Evolutionary conservation across 2,113 vertebrate species (phyloP).

Genomic region (Lucifuga dentata): DNA sequence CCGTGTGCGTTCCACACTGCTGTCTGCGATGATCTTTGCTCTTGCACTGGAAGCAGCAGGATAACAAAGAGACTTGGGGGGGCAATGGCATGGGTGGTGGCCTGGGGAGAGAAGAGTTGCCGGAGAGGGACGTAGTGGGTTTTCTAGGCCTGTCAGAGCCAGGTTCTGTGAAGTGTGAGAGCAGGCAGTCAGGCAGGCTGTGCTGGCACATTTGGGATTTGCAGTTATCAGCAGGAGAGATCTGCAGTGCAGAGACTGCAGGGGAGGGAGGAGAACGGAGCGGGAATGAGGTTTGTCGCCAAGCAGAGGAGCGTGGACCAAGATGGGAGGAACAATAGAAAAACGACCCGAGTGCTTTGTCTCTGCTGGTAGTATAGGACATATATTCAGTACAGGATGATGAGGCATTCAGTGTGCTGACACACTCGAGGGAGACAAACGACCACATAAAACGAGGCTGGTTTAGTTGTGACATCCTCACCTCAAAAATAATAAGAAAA

Average conservation of each 20-base stretch:
- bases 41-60: not conserved
- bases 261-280: slow-evolving; percentile 45
- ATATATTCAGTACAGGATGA: slow-evolving; percentile 11
- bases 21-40: slow-evolving; percentile 12
- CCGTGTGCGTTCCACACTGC: not conserved
- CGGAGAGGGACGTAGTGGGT: slow-evolving; percentile 5
- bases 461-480: slow-evolving; percentile 28
- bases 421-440: slow-evolving; percentile 31
- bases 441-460: slow-evolving; percentile 17
- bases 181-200: slow-evolving; percentile 50
- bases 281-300: slow-evolving; percentile 32
- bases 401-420: slow-evolving; percentile 10
- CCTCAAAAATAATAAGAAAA: no score
- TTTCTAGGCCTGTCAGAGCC: slow-evolving; percentile 43
- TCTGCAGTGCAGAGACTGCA: slow-evolving; percentile 83
- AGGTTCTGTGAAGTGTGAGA: slow-evolving; percentile 57
- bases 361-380: slow-evolving; percentile 5
- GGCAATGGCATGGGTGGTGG: slow-evolving; percentile 31
- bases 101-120: slow-evolving; percentile 12
- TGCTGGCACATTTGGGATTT: slow-evolving; percentile 75
- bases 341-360: slow-evolving; percentile 4
- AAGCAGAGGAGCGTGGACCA: slow-evolving; percentile 46
- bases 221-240: slow-evolving; percentile 79
- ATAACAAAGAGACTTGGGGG: not conserved
- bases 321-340: slow-evolving; percentile 32